phyloP scores from a whole-genome alignment of 2,113 vertebrate genomes.

The Aldabrachelys gigantea region DNA sequence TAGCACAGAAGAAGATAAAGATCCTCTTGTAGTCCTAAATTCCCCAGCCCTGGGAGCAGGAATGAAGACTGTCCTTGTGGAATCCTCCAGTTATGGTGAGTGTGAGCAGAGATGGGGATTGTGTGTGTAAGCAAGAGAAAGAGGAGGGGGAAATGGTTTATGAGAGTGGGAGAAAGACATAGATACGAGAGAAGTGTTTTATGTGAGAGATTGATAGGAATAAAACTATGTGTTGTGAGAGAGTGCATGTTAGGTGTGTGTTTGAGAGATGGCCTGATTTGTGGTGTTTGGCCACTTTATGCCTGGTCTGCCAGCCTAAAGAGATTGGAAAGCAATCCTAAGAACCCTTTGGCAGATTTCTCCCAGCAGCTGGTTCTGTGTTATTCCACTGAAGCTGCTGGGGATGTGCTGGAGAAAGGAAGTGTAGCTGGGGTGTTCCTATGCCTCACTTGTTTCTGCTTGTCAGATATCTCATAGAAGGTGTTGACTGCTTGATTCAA shows the following conservation, averaged over 20 bases:
- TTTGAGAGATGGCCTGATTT: neutral
- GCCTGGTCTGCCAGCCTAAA: neutral
- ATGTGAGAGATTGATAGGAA: neutral
- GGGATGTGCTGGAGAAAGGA: constrained; percentile 46
- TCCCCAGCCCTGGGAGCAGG: neutral
- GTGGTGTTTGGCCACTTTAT: neutral
- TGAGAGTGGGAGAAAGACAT: neutral
- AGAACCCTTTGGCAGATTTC: constrained; percentile 38
- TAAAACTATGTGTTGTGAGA: neutral
- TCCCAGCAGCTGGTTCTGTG: constrained; percentile 61
- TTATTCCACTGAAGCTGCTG: constrained; percentile 35
- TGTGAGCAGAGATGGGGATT: neutral
- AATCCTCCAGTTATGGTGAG: neutral
- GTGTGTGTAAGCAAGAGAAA: neutral
- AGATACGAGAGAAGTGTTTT: neutral
- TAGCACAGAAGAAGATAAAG: neutral
- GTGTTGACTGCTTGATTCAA: neutral
- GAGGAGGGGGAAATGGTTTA: neutral
- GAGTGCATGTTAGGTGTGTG: fast-evolving
- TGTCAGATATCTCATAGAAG: neutral
- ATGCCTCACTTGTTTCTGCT: constrained; percentile 23
- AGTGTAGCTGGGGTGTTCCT: constrained; percentile 62
- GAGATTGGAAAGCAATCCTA: constrained; percentile 12
- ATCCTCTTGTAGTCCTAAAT: fast-evolving
- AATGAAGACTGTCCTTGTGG: fast-evolving